A percentile compares a stretch with the other conserved stretches of the same genome.
phyloP scores from a whole-genome alignment of 1,140 invertebrate species.

The Bombus confusus region DNA sequence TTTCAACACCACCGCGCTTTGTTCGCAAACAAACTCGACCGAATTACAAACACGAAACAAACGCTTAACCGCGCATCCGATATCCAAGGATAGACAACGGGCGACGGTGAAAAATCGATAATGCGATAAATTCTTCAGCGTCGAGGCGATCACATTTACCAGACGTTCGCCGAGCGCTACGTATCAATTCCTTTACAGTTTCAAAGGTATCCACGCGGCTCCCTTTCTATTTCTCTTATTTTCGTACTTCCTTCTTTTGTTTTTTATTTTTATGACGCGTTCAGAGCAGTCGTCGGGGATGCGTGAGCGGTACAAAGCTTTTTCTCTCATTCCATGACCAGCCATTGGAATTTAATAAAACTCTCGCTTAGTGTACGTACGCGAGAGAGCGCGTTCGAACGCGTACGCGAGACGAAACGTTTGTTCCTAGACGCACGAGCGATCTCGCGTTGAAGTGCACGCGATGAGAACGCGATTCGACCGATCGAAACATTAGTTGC shows the following conservation, averaged over 20 bases:
- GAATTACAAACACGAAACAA: neutral
- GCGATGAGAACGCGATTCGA: too few species aligned
- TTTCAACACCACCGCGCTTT: neutral
- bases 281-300: constrained; percentile 44
- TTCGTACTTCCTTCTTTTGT: too few species aligned
- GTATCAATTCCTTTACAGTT: constrained; percentile 53
- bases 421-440: too few species aligned
- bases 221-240: neutral
- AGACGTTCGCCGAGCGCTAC: neutral
- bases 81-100: neutral
- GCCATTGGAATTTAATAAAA: constrained; percentile 69
- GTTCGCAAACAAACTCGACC: neutral
- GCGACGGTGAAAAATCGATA: constrained; percentile 21
- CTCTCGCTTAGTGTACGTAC: constrained; percentile 22
- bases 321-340: constrained; percentile 60
- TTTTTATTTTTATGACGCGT: constrained; percentile 56
- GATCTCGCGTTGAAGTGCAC: too few species aligned
- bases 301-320: constrained; percentile 57
- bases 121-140: constrained; percentile 22
- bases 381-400: constrained; percentile 47
- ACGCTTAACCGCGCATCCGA: neutral
- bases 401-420: neutral
- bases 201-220: constrained; percentile 38
- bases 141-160: neutral
- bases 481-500: too few species aligned